Evolutionary conservation across 2,888 invertebrate genomes (phyloP), one percentile per base, ranked within the genome.

Genomic region (Drosophila kambysellisi): DNA sequence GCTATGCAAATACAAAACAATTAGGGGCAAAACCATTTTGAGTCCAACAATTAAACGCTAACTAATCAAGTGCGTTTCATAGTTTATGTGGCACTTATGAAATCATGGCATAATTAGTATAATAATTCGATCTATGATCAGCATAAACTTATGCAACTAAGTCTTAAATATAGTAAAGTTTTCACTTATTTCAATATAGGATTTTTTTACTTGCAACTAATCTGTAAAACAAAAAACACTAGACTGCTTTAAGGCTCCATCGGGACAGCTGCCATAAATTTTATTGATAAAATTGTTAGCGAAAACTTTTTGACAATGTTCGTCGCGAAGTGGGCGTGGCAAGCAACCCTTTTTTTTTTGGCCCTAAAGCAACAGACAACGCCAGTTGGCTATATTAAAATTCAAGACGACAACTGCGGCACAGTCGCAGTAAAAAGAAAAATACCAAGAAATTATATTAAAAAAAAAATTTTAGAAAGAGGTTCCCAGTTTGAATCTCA

Each of bases 341-440:
- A 7, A 20, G 7, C 35, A 75, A 75, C 50, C 76, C 75, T 72
- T 78, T 70, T 17, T n/a, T 29, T n/a, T 2, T 29, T 57, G 30
- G 6, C 53, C 65, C 70, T 48, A 39, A 35, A 53, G 72, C 72
- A 3, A 35, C 39, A 59, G 43, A 15, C 56, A 57, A 25, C 25
- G 63, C 41, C n/a, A n/a, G n/a, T 53, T 64, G 74, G 76, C 70
- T 76, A 79, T 85, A 88, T 85, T 85, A 85, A 85, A 85, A 85
- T 85, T 88, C 85, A 85, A 58, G 70, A 74, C 86, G 77, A 74
- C 74, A 78, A 83, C 79, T 78, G 57, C 30, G 67, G n/a, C 75
- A 61, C 61, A 74, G 64, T 58, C 59, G 53, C 62, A 48, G 52
- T 20, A 66, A 63, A 61, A 82, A 65, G 50, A 77, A 52, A 81